Evolutionary conservation across 2,888 invertebrate species (phyloP).

Genomic region (Papilio protenor): DNA sequence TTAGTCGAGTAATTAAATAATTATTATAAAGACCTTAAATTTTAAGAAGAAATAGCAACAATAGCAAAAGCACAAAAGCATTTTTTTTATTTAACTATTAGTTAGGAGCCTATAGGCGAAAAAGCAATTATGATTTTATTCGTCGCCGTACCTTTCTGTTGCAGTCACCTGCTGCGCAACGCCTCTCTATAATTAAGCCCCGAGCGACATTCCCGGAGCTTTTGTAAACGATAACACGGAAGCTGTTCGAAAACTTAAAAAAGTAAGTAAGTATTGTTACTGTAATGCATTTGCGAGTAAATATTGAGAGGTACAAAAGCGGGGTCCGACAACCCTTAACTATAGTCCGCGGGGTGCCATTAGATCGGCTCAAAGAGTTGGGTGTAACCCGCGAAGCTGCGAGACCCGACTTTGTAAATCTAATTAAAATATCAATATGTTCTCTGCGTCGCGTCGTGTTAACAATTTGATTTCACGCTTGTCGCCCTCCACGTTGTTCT

Average conservation of each 20-base stretch:
- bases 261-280: conserved; percentile 82
- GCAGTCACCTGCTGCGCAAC: conserved; percentile 77
- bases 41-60: conserved; percentile 50
- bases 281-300: conserved; percentile 83
- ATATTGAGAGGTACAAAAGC: conserved; percentile 82
- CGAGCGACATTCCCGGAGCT: conserved; percentile 79
- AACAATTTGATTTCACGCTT: conserved; percentile 83
- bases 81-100: conserved; percentile 61
- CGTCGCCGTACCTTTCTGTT: conserved; percentile 65
- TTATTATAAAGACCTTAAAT: conserved; percentile 21
- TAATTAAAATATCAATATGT: conserved; percentile 85
- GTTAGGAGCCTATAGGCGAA: conserved; percentile 60
- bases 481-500: conserved; percentile 57
- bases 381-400: conserved; percentile 73
- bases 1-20: conserved; percentile 18
- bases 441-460: conserved; percentile 73
- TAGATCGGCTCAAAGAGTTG: conserved; percentile 82
- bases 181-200: conserved; percentile 80
- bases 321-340: conserved; percentile 80
- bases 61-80: conserved; percentile 61
- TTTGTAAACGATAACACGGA: conserved; percentile 84
- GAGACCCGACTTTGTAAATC: conserved; percentile 80
- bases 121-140: conserved; percentile 74
- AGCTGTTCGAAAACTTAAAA: conserved; percentile 82
- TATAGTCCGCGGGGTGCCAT: conserved; percentile 82